Conservation (phyloP, 2,797 vertebrate genomes). For the Sus cebifrons region DNA sequence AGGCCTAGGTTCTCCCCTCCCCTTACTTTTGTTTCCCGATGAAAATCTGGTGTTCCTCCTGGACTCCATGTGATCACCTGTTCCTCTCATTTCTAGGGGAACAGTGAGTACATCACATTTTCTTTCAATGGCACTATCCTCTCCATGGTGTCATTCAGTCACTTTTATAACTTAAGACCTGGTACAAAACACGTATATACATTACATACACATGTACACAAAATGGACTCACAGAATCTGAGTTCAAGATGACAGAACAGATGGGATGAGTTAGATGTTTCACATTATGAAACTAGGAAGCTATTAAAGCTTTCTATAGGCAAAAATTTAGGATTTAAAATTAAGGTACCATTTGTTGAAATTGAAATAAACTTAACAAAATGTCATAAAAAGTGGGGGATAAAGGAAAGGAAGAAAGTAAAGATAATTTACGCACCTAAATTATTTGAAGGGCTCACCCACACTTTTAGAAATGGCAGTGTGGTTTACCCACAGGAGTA, state of each 20-base stretch:
- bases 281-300: background rate
- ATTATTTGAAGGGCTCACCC: background rate
- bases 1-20: background rate
- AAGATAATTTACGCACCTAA: background rate
- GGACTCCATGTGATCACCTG: rapidly evolving
- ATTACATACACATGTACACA: background rate
- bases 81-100: background rate
- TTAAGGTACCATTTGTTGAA: background rate
- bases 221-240: background rate
- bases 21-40: background rate
- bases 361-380: background rate
- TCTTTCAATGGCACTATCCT: background rate
- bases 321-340: background rate
- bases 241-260: background rate
- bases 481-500: background rate
- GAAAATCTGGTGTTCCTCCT: background rate
- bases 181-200: background rate
- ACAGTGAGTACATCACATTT: background rate
- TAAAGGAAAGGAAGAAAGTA: background rate
- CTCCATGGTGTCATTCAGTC: background rate
- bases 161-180: background rate
- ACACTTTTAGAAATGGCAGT: background rate
- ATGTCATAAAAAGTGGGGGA: background rate
- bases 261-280: background rate
- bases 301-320: background rate